phyloP scores from a whole-genome alignment of 2,113 vertebrate genomes.

The Equus przewalskii region DNA sequence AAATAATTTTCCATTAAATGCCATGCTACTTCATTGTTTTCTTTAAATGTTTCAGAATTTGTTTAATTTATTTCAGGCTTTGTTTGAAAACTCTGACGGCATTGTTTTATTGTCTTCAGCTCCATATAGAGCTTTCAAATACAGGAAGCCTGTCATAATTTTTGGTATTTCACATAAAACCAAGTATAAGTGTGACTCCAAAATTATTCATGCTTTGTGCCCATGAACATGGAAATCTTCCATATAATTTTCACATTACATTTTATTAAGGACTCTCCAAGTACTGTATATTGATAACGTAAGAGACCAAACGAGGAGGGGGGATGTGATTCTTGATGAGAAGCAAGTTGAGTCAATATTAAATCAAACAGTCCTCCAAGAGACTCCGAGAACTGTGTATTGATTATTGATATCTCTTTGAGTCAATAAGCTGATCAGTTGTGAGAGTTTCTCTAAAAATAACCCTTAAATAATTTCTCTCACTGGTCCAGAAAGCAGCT shows the following conservation, averaged over 20 bases:
- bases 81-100: neutral
- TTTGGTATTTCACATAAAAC: neutral
- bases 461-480: neutral
- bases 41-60: neutral
- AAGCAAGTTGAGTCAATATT: neutral
- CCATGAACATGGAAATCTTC: neutral
- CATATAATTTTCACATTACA: neutral
- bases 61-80: neutral
- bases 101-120: neutral
- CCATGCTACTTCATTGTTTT: neutral
- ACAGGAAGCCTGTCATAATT: neutral
- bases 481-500: neutral
- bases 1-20: neutral
- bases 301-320: neutral
- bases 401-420: neutral
- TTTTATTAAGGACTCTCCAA: neutral
- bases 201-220: neutral
- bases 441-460: neutral
- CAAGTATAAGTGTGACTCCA: neutral
- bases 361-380: neutral
- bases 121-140: neutral
- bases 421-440: conserved; percentile 10
- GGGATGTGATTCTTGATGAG: neutral
- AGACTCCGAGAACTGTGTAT: neutral
- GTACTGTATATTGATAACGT: neutral